These are phyloP conservation scores for Aproaerema taeniolella DNA, from an alignment of 2,888 invertebrate genomes.

Conservation along the genomic window DNA sequence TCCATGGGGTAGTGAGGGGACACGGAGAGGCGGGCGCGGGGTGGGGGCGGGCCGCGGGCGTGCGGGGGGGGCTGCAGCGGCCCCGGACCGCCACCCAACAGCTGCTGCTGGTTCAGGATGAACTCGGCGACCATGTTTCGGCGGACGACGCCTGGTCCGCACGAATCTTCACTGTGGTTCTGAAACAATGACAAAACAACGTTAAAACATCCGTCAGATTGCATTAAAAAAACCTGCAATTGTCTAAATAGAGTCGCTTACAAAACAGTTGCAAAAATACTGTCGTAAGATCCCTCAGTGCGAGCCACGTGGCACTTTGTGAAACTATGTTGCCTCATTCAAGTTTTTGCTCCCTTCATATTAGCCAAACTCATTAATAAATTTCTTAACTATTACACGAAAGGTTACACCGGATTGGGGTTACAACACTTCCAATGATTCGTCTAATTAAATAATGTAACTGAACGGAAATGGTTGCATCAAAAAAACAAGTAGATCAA, in stretches of 20 bases:
- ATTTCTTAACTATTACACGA: constrained; percentile 53
- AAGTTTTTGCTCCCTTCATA: constrained; percentile 59
- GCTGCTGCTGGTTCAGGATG: constrained; percentile 84
- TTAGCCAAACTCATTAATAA: constrained; percentile 57
- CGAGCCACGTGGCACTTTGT: constrained; percentile 62
- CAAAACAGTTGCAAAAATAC: constrained; percentile 59
- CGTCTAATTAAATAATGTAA: neutral
- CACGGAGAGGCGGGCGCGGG: constrained; percentile 56
- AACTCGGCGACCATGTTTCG: constrained; percentile 93
- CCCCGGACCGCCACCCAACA: constrained; percentile 56
- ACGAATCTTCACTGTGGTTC: constrained; percentile 66
- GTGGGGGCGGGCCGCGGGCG: constrained; percentile 50
- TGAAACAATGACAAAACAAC: constrained; percentile 60
- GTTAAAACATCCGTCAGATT: constrained; percentile 34
- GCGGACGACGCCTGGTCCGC: constrained; percentile 74
- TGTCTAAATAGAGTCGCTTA: constrained; percentile 49
- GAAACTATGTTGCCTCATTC: constrained; percentile 57
- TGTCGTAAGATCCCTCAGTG: constrained; percentile 59
- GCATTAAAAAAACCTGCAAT: constrained; percentile 34
- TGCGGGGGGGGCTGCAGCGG: constrained; percentile 56
- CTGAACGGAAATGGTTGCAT: neutral
- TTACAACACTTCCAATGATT: constrained; percentile 38
- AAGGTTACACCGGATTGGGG: constrained; percentile 52
- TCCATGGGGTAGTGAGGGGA: constrained; percentile 73
- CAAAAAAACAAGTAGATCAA: neutral